phyloP scores from a whole-genome alignment of 2,888 invertebrate species.

The Chydorus sphaericus region DNA sequence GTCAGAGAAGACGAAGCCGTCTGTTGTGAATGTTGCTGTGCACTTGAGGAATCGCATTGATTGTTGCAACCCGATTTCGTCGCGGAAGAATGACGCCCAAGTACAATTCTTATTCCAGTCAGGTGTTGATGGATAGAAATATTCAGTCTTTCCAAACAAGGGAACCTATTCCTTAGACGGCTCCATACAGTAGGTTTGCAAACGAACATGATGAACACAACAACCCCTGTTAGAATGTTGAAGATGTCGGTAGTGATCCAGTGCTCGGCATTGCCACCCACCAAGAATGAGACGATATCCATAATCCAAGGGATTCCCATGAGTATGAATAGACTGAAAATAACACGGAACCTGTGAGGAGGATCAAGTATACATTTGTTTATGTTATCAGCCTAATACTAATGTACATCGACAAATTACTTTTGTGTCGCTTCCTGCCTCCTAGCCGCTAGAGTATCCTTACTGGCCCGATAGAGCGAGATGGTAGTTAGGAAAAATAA shows the following conservation, averaged over 20 bases:
- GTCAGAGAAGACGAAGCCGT: too few species aligned
- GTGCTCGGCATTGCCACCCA: constrained; percentile 18
- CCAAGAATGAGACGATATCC: constrained; percentile 21
- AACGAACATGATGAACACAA: constrained; percentile 26
- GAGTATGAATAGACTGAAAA: constrained; percentile 20
- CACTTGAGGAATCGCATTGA: too few species aligned
- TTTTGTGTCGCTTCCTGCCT: constrained; percentile 1
- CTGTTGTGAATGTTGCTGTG: too few species aligned
- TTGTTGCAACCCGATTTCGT: too few species aligned
- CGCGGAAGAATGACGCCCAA: too few species aligned
- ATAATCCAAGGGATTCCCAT: constrained; percentile 23
- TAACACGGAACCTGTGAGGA: constrained; percentile 21
- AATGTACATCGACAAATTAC: not conserved
- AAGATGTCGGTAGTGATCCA: constrained; percentile 19
- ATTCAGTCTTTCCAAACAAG: not conserved
- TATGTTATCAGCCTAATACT: too few species aligned
- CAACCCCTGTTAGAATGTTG: constrained; percentile 21
- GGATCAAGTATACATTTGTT: too few species aligned
- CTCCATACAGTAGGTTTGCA: constrained; percentile 23
- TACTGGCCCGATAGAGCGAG: not conserved
- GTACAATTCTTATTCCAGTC: too few species aligned
- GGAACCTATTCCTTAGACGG: not conserved
- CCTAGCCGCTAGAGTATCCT: not conserved
- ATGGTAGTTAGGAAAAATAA: constrained; percentile 51
- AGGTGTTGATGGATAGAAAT: too few species aligned